These are phyloP conservation scores for Cephus pygmeus DNA, from an alignment of 2,888 invertebrate genomes.

Conservation along the genomic window DNA sequence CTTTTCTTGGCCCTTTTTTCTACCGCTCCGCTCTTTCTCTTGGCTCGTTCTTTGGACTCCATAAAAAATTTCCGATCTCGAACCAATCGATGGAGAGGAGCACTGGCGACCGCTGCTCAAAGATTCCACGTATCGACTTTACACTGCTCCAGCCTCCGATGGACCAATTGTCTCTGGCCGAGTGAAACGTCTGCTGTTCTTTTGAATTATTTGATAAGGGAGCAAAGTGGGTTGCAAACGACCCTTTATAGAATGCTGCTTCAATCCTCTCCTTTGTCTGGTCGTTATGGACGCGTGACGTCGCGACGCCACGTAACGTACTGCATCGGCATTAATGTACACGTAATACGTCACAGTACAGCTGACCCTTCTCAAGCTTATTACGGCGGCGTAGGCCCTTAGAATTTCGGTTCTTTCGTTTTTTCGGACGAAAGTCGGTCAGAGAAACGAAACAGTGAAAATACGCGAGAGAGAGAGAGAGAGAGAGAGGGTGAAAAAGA, in stretches of 20 bases:
- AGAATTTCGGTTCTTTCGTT: background rate
- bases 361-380: background rate
- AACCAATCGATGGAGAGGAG: background rate
- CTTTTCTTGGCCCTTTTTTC: background rate
- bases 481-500: slow-evolving; percentile 16
- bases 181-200: background rate
- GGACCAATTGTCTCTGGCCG: background rate
- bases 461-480: background rate
- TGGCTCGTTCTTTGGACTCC: background rate
- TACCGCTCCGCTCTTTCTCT: no score
- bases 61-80: background rate
- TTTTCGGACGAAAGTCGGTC: background rate
- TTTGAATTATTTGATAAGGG: background rate
- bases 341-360: background rate
- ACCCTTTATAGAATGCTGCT: background rate
- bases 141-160: background rate
- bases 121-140: background rate
- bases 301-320: background rate
- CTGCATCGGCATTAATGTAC: background rate
- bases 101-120: background rate
- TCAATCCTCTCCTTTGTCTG: background rate
- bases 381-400: background rate
- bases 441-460: background rate
- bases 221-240: background rate
- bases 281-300: background rate